Base-by-base conservation (phyloP, 2,113 vertebrate species). In the Gambusia affinis region DNA sequence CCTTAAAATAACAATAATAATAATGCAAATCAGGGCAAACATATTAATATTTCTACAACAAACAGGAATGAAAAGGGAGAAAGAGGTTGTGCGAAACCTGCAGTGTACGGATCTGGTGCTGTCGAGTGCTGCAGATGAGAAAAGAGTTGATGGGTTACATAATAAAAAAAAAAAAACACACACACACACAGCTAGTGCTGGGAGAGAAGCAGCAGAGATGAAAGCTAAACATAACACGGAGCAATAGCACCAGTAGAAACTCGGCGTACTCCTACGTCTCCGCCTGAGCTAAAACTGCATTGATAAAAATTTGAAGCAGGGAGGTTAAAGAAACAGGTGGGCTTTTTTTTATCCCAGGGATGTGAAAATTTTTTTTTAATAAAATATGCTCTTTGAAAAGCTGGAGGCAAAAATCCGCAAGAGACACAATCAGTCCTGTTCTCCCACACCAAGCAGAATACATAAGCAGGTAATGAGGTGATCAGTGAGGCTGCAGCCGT, bases 91-190 rank as follows among this genome's bases (percentile, higher is more conserved):
- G 44, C 63, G 3, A 77, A 82, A 81, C 67, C 64, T 70, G 66
- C 77, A 77, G 67, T 33, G 61, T 63, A 57, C 76, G 37, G 39
- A 71, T n/a, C 73, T 14, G 51, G 68, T 76, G 67, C 80, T 78
- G 62, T 37, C 60, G 76, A 44, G 33, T 57, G 65, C 79, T 81
- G 71, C 73, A 83, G 76, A 91, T 67, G 77, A 87, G 84, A 81
- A 82, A 82, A 86, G 61, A 84, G 78, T 77, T 88, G 80, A 89
- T 68, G 68, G 74, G 72, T 91, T 91, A 91, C 85, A 81, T 89
- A 89, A 92, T 87, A 33, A 86, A 72, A 89, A 92, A 86, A 39
- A 86, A 72, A 81, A 27, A 27, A 27, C 1, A 27, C 27, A 27
- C 27, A 27, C 27, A 27, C 27, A 27, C 77, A 87, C 78, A 80